phyloP scores from a whole-genome alignment of 2,888 invertebrate species.

The Conistra vaccinii region DNA sequence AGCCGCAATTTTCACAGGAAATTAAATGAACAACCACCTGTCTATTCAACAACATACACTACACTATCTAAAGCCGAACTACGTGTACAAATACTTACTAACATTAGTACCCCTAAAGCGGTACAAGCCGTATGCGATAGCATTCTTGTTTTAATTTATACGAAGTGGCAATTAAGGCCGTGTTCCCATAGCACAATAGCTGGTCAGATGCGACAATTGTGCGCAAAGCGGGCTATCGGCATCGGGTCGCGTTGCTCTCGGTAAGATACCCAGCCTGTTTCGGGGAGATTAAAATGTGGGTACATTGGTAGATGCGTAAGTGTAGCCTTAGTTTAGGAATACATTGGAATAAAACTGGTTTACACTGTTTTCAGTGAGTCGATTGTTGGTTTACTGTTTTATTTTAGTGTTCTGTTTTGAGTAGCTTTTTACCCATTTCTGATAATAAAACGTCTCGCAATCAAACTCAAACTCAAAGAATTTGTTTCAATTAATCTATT shows the following conservation, averaged over 20 bases:
- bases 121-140: slow-evolving; percentile 79
- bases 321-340: slow-evolving; percentile 27
- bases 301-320: slow-evolving; percentile 61
- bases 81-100: slow-evolving; percentile 53
- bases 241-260: slow-evolving; percentile 76
- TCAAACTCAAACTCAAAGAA: no score
- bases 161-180: slow-evolving; percentile 88
- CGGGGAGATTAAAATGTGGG: slow-evolving; percentile 75
- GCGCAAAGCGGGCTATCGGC: slow-evolving; percentile 87
- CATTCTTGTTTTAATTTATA: slow-evolving; percentile 89
- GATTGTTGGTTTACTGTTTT: slow-evolving; percentile 17
- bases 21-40: slow-evolving; percentile 8
- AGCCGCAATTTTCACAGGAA: background rate
- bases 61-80: slow-evolving; percentile 35
- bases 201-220: slow-evolving; percentile 87
- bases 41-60: slow-evolving; percentile 31
- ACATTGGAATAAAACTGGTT: slow-evolving; percentile 50
- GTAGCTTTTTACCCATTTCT: no score
- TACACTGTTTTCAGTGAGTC: slow-evolving; percentile 26
- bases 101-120: slow-evolving; percentile 74
- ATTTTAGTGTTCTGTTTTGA: slow-evolving; percentile 4
- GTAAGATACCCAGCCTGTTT: slow-evolving; percentile 68
- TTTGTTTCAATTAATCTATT: no score
- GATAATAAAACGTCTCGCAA: no score
- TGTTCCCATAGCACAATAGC: slow-evolving; percentile 87